Base-by-base conservation (phyloP, 2,888 invertebrate species). In the Andrena trimmerana region DNA sequence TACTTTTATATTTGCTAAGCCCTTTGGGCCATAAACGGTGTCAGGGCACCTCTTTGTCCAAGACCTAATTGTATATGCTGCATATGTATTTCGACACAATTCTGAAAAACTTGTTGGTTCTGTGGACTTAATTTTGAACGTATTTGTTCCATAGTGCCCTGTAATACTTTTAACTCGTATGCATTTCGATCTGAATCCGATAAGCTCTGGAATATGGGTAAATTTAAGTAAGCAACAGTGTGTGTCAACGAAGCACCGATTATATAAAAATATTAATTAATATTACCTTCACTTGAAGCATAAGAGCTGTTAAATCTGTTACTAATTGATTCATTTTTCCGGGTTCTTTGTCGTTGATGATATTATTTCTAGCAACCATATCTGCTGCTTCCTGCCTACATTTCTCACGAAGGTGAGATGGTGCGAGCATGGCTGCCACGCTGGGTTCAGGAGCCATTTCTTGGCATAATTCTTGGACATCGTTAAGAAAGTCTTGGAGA, bases 81-180 rank as follows among this genome's bases (percentile, higher is more conserved):
- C 96, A 99, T 97, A 91, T 98, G 98, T 86, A 98, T 97, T 94
- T 99, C 99, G 6, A 99, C 97, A 93, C 96, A 96, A 94, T 97
- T 97, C 94, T 98, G 97, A 94, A 98, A 98, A 60, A 96, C 95
- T 88, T 96, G 96, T 89, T 97, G 96, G 94, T 98, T 98, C 62
- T 95, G 95, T 2, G 96, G 96, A 88, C 96, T 96, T 74, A 98
- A 94, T 91, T 97, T 97, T 79, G 96, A 95, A 94, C 98, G 97
- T 69, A 99, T 97, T 92, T 98, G 97, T 90, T 97, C 97, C 95
- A 99, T 97, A 57, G 99, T 98, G 27, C 98, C 98, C 94, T 98
- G 98, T 62, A 98, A 95, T 27, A 98, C 97, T 94, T 97, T 97
- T 73, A 99, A 95, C 93, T 99, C 98, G 94, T 98, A 98, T 2